Evolutionary conservation across 2,888 invertebrate genomes (phyloP), one percentile per base, ranked within the genome.

Genomic region (Apodemia duryi): DNA sequence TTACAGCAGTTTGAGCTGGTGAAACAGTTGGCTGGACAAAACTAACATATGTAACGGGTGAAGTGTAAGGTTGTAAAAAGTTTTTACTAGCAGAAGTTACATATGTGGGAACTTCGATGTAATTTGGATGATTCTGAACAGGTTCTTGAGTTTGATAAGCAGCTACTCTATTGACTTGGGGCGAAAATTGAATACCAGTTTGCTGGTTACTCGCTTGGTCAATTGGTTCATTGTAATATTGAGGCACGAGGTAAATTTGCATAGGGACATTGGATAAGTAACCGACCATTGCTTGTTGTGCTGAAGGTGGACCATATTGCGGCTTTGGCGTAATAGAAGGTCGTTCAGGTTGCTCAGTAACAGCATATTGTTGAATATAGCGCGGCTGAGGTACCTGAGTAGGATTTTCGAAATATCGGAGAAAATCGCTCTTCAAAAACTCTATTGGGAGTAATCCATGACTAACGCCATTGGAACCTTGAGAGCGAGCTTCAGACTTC

Each of bases 241-340:
- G 89, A 1, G 91, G 91, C 69, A 91, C 85, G 77, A 91, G 77
- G 78, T 88, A 90, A 74, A 91, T 82, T 74, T 90, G 89, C 88
- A 91, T 88, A 28, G 91, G 91, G 32, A 90, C 79, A 68, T 89
- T 91, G 1, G 91, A 86, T 38, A 88, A 70, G 71, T 91, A 91
- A n/a, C 89, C 86, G 10, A 88, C 82, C 83, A 86, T 83, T 2
- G 86, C 81, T 69, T 87, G 88, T 65, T 88, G 88, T 9, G 79
- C 72, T 2, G 75, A 63, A 29, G 79, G 68, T 4, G 78, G 68
- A 35, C 74, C 77, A 66, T 80, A 83, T 38, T 83, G 80, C 32
- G 75, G 72, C 64, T 72, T 83, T 75, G 52, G 79, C 68, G 69
- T 71, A 9, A 73, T 70, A 2, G 77, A 69, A 6, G 72, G 68